Conservation (phyloP, 2,797 vertebrate species). For the Intellagama lesueurii region DNA sequence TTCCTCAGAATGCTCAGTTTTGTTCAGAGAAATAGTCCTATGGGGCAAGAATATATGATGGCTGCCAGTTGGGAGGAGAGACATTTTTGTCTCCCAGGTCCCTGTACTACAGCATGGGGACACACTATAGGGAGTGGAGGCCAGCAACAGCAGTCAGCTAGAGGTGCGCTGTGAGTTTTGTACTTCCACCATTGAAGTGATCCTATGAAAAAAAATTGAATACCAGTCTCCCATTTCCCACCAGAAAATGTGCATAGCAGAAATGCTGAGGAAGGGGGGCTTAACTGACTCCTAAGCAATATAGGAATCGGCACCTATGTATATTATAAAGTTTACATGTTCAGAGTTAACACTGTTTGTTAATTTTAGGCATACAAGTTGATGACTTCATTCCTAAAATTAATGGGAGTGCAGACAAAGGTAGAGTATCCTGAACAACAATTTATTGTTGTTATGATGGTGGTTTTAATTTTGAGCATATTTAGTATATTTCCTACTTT, state of each 20-base stretch:
- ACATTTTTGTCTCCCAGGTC: background rate
- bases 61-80: background rate
- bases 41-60: background rate
- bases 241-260: conserved; percentile 23
- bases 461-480: conserved; percentile 54
- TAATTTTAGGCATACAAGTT: conserved; percentile 87
- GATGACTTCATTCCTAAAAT: conserved; percentile 89
- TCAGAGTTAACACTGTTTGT: conserved; percentile 80
- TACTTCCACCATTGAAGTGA: background rate
- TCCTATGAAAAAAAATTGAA: background rate
- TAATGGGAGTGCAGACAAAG: conserved; percentile 87
- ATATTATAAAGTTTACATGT: conserved; percentile 62
- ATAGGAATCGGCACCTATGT: conserved; percentile 38
- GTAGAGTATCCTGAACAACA: conserved; percentile 79
- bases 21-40: background rate
- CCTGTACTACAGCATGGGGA: background rate
- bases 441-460: conserved; percentile 62
- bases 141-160: background rate
- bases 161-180: background rate
- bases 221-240: background rate
- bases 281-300: background rate
- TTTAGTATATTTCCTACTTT: conserved; percentile 31
- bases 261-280: background rate
- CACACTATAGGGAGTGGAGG: background rate
- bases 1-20: background rate